Evolutionary conservation across 2,113 vertebrate genomes (phyloP).

Genomic region (Canis aureus): DNA sequence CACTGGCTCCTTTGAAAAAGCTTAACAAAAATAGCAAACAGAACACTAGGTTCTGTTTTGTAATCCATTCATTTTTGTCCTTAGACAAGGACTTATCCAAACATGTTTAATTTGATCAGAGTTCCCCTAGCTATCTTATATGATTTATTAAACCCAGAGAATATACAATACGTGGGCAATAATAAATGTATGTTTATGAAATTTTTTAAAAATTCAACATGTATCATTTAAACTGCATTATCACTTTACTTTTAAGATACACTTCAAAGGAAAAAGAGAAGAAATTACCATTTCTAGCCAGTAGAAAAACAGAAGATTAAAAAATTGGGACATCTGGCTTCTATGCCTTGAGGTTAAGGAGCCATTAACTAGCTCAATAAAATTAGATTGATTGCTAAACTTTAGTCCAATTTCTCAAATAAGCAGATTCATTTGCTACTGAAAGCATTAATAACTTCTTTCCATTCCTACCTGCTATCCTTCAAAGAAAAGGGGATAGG

Average conservation of each 20-base stretch:
- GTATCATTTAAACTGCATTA: not conserved
- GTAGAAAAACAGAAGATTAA: not conserved
- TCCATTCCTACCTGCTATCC: not conserved
- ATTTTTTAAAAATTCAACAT: not conserved
- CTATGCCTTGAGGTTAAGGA: conserved; percentile 12
- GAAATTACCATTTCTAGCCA: not conserved
- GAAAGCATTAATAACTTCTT: not conserved
- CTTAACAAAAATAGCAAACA: not conserved
- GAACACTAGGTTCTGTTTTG: not conserved
- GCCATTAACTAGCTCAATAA: not conserved
- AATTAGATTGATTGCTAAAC: not conserved
- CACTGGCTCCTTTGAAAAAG: not conserved
- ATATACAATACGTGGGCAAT: not conserved
- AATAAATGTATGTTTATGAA: not conserved
- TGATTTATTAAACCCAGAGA: not conserved
- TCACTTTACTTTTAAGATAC: not conserved
- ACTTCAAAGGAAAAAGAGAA: conserved; percentile 20
- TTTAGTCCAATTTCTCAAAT: conserved; percentile 24
- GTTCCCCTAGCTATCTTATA: not conserved
- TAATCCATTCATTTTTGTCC: conserved; percentile 4
- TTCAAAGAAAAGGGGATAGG: not conserved
- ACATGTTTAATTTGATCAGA: not conserved
- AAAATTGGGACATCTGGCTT: not conserved
- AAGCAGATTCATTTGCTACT: not conserved
- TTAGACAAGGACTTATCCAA: not conserved